Base-by-base conservation (phyloP, 1,140 invertebrate genomes). In the Drosophila ficusphila region DNA sequence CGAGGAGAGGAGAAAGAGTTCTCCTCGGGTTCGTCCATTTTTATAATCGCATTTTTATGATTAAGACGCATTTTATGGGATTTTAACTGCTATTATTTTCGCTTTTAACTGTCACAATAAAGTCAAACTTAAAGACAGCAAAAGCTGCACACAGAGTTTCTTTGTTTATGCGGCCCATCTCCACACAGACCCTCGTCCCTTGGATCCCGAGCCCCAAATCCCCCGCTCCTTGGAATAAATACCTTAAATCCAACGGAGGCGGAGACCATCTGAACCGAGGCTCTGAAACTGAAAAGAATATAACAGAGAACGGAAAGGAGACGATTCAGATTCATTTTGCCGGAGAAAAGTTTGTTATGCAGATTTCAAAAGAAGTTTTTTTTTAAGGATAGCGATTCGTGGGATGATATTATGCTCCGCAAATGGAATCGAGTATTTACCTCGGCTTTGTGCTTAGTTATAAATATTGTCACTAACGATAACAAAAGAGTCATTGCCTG, bases 21-120 rank as follows among this genome's bases (percentile, higher is more conserved):
- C 53, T 54, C 41, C 57, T 18, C 51, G 38, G 54, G 69, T 68
- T 88, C 77, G 73, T 88, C 65, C 83, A 88, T 88, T 88, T 88
- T 88, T 88, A 88, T 88, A 88, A 89, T 89, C 83, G 78, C 85
- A 89, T 89, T 89, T 89, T 89, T 89, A 89, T 89, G 83, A 89
- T 89, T 89, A 89, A 89, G 83, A 89, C 83, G 79, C 83, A 76
- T 89, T 89, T 88, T 89, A 89, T 89, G 83, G 67, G 75, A 89
- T 89, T 89, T 89, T 88, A 89, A 89, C 83, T 89, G 83, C 78
- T 89, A 89, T 89, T 89, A 89, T 89, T 89, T 79, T 89, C 76
- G 75, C 83, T 89, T 89, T 89, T 89, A 89, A 89, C 83, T 89
- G 83, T 89, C 83, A 89, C 83, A 89, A 89, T 89, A 89, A 89